Conservation (phyloP, 2,888 invertebrate genomes). For the Limnephilus marmoratus region DNA sequence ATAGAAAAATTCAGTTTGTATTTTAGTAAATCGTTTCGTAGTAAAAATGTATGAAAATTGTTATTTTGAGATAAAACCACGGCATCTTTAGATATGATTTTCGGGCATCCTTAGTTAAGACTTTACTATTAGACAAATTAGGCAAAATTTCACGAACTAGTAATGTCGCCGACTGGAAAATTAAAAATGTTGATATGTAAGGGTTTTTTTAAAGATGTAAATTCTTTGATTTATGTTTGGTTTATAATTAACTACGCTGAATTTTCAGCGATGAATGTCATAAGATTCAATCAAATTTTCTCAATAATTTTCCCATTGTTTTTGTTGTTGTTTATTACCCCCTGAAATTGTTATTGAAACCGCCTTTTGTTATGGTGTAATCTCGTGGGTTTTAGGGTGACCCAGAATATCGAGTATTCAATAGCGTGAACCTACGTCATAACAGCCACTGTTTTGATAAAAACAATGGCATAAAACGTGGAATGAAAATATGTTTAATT, state of each 20-base stretch:
- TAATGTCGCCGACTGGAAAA: neutral
- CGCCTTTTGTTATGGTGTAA: neutral
- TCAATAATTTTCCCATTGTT: neutral
- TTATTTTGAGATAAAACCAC: neutral
- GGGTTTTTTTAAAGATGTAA: neutral
- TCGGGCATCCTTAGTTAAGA: too few relatives aligned
- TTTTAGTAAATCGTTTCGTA: neutral
- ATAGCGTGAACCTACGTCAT: neutral
- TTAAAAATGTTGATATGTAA: neutral
- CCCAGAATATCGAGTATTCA: neutral
- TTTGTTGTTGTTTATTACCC: neutral
- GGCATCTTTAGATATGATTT: too few relatives aligned
- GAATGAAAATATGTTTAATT: neutral
- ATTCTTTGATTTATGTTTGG: neutral
- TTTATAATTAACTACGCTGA: too few relatives aligned
- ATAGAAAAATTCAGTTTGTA: neutral
- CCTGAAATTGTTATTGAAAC: too few relatives aligned
- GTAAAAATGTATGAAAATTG: neutral
- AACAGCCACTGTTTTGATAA: neutral
- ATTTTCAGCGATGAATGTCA: neutral
- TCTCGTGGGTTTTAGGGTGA: neutral
- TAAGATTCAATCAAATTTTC: neutral
- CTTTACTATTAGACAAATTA: too few relatives aligned
- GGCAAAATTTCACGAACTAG: too few relatives aligned
- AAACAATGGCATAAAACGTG: constrained; percentile 2